phyloP scores from a whole-genome alignment of 1,140 invertebrate genomes.

The Nylanderia fulva region DNA sequence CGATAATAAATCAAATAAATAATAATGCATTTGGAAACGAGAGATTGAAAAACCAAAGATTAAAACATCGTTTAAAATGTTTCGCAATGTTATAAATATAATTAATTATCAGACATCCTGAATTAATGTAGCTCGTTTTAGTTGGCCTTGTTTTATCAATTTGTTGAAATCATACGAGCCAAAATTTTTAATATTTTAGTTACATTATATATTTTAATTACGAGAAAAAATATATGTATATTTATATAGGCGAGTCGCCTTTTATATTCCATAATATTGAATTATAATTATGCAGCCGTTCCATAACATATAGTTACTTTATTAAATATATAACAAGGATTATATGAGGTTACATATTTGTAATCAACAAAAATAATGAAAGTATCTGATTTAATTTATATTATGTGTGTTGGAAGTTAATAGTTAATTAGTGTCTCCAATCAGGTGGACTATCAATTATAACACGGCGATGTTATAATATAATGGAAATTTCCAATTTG shows the following conservation, averaged over 20 bases:
- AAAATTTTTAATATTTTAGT: too few species aligned
- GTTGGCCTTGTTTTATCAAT: too few species aligned
- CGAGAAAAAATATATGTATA: background rate
- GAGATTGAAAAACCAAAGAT: too few species aligned
- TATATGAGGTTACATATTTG: background rate
- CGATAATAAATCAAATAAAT: too few species aligned
- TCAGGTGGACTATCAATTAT: conserved; percentile 38
- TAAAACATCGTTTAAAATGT: too few species aligned
- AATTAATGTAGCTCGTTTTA: too few species aligned
- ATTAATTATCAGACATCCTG: too few species aligned
- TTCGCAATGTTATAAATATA: too few species aligned
- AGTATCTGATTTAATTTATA: conserved; percentile 45
- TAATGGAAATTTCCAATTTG: conserved; percentile 39
- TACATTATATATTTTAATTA: background rate
- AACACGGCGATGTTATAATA: conserved; percentile 11
- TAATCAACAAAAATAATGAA: conserved; percentile 22
- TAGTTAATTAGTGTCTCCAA: conserved; percentile 50
- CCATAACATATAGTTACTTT: background rate
- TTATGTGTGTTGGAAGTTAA: conserved; percentile 25
- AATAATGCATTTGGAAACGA: too few species aligned
- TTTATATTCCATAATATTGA: background rate
- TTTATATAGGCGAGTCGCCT: too few species aligned
- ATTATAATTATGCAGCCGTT: background rate
- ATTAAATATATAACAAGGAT: background rate
- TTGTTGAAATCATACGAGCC: too few species aligned